Evolutionary conservation across 2,888 invertebrate species (phyloP), one percentile per base, ranked within the genome.

Genomic region (Phengaris alcon): DNA sequence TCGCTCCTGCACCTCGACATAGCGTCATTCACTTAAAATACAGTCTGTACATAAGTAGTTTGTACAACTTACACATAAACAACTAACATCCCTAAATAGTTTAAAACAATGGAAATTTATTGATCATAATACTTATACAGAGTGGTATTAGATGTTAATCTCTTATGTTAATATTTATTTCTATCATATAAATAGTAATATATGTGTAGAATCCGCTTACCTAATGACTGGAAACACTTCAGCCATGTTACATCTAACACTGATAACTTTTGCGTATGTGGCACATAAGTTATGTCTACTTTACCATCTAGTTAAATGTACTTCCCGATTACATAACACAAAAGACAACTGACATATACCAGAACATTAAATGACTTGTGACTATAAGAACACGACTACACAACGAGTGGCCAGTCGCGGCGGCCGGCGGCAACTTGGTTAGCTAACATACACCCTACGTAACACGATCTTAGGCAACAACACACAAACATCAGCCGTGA

Each of bases 121-220:
- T 90, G 89, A 90, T 91, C 89, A 87, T 91, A 91, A 90, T 91
- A 91, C 91, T 92, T 91, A 92, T 89, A 90, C 88, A 82, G 87
- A 91, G 88, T 88, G 89, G 90, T 92, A 90, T 90, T 90, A 91
- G 91, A 89, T 82, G 87, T 89, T 87, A 90, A 90, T 90, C 87
- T 89, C 89, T 90, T 91, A 91, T 48, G 74, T 87, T 89, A 88
- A 86, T 84, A 87, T 88, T 88, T 90, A 89, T 83, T 84, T 86
- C 87, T 86, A 90, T 84, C 84, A 84, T 84, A 90, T 90, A 90
- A 84, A 86, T 82, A 82, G 87, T 89, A 90, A 86, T 89, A 87
- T 88, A 88, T 89, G 85, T 87, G 85, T 85, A 83, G 83, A 85
- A 78, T 82, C 79, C 83, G 79, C 77, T 87, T 90, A 81, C 79